A percentile compares a stretch with the other conserved stretches of the same genome.
Evolutionary conservation across 2,888 invertebrate genomes (phyloP).

Genomic region (Chloroclystis v-ata): DNA sequence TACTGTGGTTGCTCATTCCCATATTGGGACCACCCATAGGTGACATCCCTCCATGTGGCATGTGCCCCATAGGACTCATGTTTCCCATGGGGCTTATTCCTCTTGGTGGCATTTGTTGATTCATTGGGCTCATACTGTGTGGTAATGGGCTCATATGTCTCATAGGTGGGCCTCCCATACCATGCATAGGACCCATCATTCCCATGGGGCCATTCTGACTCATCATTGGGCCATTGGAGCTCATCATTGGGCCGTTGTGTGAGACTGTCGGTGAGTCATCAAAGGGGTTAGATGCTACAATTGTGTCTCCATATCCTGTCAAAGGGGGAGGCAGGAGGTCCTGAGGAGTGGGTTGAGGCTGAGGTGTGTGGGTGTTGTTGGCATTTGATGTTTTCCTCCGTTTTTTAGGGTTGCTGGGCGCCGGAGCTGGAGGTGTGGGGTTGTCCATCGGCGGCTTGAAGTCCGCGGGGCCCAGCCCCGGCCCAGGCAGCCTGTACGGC

Average conservation of each 20-base stretch:
- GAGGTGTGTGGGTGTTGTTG: slow-evolving; percentile 80
- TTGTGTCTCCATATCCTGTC: slow-evolving; percentile 94
- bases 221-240: slow-evolving; percentile 81
- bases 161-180: slow-evolving; percentile 81
- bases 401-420: slow-evolving; percentile 91
- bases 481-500: slow-evolving; percentile 86
- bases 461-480: slow-evolving; percentile 83
- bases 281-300: slow-evolving; percentile 96
- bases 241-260: slow-evolving; percentile 80
- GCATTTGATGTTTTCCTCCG: slow-evolving; percentile 88
- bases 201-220: slow-evolving; percentile 84
- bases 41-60: slow-evolving; percentile 78
- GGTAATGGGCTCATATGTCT: slow-evolving; percentile 81
- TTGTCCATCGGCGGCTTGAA: slow-evolving; percentile 85
- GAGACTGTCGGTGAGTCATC: slow-evolving; percentile 87
- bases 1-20: slow-evolving; percentile 81
- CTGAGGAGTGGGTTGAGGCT: slow-evolving; percentile 84
- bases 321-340: slow-evolving; percentile 91
- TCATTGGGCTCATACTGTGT: slow-evolving; percentile 81
- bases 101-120: slow-evolving; percentile 80
- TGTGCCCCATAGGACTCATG: slow-evolving; percentile 84
- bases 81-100: slow-evolving; percentile 83
- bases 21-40: slow-evolving; percentile 85
- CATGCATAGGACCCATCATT: slow-evolving; percentile 80
- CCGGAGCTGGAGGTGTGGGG: slow-evolving; percentile 83